These are phyloP conservation scores for Rhinogobio ventralis DNA, from an alignment of 2,797 vertebrate genomes.

Conservation along the genomic window DNA sequence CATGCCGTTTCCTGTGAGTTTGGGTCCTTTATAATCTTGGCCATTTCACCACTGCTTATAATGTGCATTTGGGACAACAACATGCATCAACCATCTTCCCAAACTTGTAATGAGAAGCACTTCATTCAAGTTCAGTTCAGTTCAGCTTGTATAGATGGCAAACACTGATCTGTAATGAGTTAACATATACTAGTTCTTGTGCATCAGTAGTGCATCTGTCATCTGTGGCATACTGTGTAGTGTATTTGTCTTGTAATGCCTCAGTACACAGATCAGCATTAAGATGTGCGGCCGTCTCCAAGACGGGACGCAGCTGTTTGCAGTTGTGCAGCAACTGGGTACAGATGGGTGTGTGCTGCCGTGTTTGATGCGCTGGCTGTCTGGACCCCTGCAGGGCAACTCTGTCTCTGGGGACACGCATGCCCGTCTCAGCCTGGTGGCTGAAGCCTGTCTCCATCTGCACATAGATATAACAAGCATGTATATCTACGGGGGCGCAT, in stretches of 20 bases:
- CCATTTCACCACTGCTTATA: background rate
- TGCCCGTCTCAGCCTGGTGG: slow-evolving; percentile 24
- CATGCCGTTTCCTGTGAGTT: background rate
- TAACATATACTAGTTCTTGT: slow-evolving; percentile 4
- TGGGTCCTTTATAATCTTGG: background rate
- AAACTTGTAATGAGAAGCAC: background rate
- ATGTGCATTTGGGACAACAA: background rate
- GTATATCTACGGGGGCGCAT: slow-evolving; percentile 58
- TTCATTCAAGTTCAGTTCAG: slow-evolving; percentile 3
- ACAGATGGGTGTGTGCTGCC: slow-evolving; percentile 22
- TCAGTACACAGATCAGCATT: slow-evolving; percentile 21
- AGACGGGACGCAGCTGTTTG: slow-evolving; percentile 3
- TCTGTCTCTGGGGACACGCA: slow-evolving; percentile 39
- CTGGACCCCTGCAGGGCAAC: slow-evolving; percentile 38
- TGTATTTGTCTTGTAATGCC: slow-evolving; percentile 23
- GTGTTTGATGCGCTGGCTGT: slow-evolving; percentile 22
- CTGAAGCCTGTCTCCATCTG: slow-evolving; percentile 48
- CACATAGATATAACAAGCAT: slow-evolving; percentile 70
- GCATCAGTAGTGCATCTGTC: slow-evolving; percentile 17
- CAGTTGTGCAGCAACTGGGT: slow-evolving; percentile 31
- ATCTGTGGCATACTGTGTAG: slow-evolving; percentile 2
- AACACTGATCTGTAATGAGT: slow-evolving; percentile 10
- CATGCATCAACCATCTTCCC: background rate
- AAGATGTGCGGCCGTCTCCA: background rate
- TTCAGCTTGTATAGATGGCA: slow-evolving; percentile 16